Conservation (phyloP, 2,797 vertebrate genomes). For the Sebastes oblongus region DNA sequence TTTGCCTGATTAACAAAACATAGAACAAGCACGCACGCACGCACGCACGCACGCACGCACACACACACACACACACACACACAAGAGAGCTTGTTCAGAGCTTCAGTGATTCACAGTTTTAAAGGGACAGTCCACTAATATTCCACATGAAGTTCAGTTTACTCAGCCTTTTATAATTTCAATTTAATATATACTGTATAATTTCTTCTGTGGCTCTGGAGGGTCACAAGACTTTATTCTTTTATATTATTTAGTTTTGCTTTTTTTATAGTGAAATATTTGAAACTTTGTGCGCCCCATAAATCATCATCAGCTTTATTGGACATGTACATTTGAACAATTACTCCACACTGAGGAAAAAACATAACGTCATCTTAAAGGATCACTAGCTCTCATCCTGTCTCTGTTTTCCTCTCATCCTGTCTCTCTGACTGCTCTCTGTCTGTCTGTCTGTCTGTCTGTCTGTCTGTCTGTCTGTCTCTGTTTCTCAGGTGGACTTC, state of each 20-base stretch:
- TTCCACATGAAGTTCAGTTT: neutral
- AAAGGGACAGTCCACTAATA: neutral
- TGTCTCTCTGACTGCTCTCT: too few species aligned
- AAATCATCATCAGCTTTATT: neutral
- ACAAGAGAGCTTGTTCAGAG: too few species aligned
- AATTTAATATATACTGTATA: neutral
- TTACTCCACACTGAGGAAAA: too few species aligned
- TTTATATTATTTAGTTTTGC: neutral
- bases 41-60: too few species aligned
- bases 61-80: too few species aligned
- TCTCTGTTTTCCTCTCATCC: neutral
- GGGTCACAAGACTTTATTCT: neutral
- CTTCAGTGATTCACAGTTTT: neutral
- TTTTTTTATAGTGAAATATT: neutral
- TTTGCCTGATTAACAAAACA: neutral
- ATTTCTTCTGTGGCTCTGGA: neutral
- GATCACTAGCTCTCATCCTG: neutral
- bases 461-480: neutral
- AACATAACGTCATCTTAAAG: neutral
- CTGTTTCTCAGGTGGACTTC: slow-evolving; percentile 89
- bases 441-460: too few species aligned
- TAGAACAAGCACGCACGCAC: neutral
- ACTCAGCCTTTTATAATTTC: neutral
- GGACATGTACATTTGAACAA: neutral
- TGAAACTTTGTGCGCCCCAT: neutral